Base-by-base conservation (phyloP, 2,113 vertebrate species). In the Albula glossodonta region DNA sequence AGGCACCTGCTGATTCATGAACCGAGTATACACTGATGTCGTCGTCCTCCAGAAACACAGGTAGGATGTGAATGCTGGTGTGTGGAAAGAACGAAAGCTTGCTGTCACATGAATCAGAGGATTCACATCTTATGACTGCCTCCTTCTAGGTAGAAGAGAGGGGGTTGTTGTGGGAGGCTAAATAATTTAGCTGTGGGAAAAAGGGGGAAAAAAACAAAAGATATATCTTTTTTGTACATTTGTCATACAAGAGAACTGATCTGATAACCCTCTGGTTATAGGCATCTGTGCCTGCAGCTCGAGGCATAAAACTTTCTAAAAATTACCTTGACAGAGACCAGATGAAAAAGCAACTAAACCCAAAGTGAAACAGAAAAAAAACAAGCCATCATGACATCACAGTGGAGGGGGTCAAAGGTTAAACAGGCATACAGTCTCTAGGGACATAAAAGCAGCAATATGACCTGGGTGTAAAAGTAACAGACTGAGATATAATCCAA, bases 381-480 rank as follows among this genome's bases (percentile, higher is more conserved):
- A 81, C 22, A 9, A 66, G 78, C 49, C 49, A 49, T 31, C 17
- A 6, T 31, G 57, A 31, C 12, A 13, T 51, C 22, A 85, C 56
- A 66, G 11, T 41, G 31, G 31, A 17, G 25, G 22, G 25, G 85
- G 49, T 83, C 70, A 86, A 80, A 66, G 77, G 86, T 70, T 56
- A 74, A 48, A 52, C 17, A 56, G 41, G 13, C 56, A 79, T 41
- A 51, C 22, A 25, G 41, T 87, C 74, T 79, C 48, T 52, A 11
- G 25, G 13, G 51, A 53, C 77, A 25, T 51, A 85, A 74, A 25
- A 78, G 66, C 12, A 19, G 49, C n/a, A 83, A 51, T 51, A 12
- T 17, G 51, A 51, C 13, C 5, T 12, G 83, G 50, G 49, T 77
- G n/a, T 50, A 1, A 15, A 53, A 48, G 15, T 6, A 19, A n/a